Evolutionary conservation across 2,888 invertebrate genomes (phyloP).

Genomic region (Nematopogon swammerdamellus): DNA sequence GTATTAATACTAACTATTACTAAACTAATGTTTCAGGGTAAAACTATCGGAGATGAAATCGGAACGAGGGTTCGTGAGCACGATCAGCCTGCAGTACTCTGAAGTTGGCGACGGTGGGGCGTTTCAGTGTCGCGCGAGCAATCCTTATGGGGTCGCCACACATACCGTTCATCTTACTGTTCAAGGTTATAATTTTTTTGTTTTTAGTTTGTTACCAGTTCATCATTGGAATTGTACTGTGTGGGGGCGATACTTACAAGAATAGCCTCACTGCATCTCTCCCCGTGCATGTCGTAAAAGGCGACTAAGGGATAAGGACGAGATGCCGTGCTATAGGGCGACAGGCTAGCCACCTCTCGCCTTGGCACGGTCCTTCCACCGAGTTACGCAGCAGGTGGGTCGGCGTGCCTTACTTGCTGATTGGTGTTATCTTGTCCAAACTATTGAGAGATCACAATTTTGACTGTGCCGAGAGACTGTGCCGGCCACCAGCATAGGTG

Average conservation of each 20-base stretch:
- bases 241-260: too few species aligned
- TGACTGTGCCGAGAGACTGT: too few species aligned
- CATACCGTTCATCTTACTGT: slow-evolving; percentile 37
- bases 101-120: slow-evolving; percentile 39
- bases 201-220: background rate
- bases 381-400: too few species aligned
- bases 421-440: background rate
- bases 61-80: slow-evolving; percentile 28
- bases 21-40: slow-evolving; percentile 27
- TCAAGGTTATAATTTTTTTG: slow-evolving; percentile 20
- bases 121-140: slow-evolving; percentile 43
- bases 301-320: too few species aligned
- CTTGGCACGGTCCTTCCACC: too few species aligned
- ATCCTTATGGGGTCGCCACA: slow-evolving; percentile 37
- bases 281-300: too few species aligned
- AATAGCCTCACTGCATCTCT: too few species aligned
- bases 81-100: slow-evolving; percentile 33
- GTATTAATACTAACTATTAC: too few species aligned
- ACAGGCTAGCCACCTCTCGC: too few species aligned
- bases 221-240: background rate
- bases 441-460: background rate
- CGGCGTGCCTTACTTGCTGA: too few species aligned
- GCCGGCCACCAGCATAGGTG: too few species aligned
- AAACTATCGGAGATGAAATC: slow-evolving; percentile 39
- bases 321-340: too few species aligned